A percentile compares a stretch with the other conserved stretches of the same genome.
Conservation (phyloP, 2,113 vertebrate genomes). For the Lutjanus erythropterus region DNA sequence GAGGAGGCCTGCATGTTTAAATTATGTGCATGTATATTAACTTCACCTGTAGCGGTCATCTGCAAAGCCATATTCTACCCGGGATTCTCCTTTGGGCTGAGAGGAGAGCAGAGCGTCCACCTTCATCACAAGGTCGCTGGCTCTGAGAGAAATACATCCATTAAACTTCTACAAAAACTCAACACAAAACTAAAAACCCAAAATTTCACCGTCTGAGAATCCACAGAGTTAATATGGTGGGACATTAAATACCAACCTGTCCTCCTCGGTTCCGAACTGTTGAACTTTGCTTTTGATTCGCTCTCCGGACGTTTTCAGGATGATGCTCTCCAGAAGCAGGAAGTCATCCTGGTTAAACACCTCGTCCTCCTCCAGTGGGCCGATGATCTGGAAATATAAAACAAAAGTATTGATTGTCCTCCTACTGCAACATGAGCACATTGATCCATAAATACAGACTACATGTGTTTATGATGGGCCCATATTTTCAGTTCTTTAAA, state of each 20-base stretch:
- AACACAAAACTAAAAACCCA: not conserved
- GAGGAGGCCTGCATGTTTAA: not conserved
- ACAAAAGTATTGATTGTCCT: not conserved
- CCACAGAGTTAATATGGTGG: not conserved
- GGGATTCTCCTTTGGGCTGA: constrained; percentile 95
- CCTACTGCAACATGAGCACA: not conserved
- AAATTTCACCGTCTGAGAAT: not conserved
- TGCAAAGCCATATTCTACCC: constrained; percentile 91
- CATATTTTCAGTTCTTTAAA: not conserved
- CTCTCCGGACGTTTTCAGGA: constrained; percentile 95
- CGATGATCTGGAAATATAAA: constrained; percentile 88
- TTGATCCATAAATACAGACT: not conserved
- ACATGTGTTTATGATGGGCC: not conserved
- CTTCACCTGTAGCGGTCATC: constrained; percentile 93
- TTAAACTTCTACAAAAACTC: not conserved
- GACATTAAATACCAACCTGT: constrained; percentile 86
- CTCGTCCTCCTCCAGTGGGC: constrained; percentile 91
- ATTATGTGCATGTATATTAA: not conserved
- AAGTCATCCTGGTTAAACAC: constrained; percentile 99
- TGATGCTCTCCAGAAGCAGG: constrained; percentile 95
- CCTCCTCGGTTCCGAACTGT: constrained; percentile 92
- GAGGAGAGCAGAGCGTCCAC: constrained; percentile 96
- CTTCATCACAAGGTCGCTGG: constrained; percentile 98
- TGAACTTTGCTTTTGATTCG: constrained; percentile 94
- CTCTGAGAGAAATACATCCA: constrained; percentile 78